Evolutionary conservation across 2,797 vertebrate species (phyloP).

Genomic region (Xerus rutilus): DNA sequence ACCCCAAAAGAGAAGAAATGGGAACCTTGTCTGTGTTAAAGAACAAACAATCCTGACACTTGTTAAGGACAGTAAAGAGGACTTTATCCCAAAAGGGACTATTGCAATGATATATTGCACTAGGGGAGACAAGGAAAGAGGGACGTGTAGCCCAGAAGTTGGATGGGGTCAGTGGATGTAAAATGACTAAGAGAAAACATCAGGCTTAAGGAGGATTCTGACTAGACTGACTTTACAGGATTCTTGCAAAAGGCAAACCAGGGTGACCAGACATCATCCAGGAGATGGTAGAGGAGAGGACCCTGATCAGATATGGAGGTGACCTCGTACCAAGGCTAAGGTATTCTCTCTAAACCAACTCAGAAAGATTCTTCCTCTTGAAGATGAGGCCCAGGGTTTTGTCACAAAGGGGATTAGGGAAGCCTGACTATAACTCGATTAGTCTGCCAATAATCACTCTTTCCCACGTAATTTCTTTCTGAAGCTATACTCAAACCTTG

Average conservation of each 20-base stretch:
- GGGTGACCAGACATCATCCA: background rate
- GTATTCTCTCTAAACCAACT: background rate
- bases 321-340: background rate
- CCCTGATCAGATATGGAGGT: background rate
- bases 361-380: background rate
- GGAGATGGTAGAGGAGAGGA: background rate
- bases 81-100: background rate
- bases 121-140: background rate
- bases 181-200: background rate
- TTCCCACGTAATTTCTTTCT: slow-evolving; percentile 1
- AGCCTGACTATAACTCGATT: background rate
- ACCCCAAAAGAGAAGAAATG: background rate
- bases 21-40: background rate
- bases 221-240: background rate
- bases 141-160: background rate
- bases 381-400: background rate
- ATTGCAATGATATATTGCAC: background rate
- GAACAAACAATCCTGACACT: background rate
- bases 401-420: background rate
- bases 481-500: background rate
- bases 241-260: background rate
- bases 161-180: background rate
- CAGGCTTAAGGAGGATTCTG: background rate
- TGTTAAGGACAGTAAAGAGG: slow-evolving; percentile 1
- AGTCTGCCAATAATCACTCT: background rate